These are phyloP conservation scores for Misgurnus anguillicaudatus DNA, from an alignment of 2,113 vertebrate species.

Conservation along the genomic window DNA sequence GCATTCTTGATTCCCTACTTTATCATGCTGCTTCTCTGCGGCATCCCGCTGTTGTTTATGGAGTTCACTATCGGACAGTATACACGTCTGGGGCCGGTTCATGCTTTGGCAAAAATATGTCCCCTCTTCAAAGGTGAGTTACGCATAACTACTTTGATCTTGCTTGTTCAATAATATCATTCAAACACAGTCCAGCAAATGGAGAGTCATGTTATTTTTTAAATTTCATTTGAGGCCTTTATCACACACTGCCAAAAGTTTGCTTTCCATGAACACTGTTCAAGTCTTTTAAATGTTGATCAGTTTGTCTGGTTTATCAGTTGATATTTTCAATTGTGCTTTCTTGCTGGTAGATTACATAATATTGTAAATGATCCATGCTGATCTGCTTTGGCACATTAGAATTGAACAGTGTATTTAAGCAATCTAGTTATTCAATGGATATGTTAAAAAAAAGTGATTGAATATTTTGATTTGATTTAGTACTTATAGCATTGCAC, in stretches of 20 bases:
- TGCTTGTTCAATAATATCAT: not conserved
- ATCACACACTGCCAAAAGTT: too few species aligned
- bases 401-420: not conserved
- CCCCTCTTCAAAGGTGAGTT: slow-evolving; percentile 78
- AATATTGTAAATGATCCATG: not conserved
- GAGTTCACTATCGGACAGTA: slow-evolving; percentile 76
- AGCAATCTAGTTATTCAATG: not conserved
- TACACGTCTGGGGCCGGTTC: slow-evolving; percentile 72
- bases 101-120: slow-evolving; percentile 71
- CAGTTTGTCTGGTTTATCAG: not conserved
- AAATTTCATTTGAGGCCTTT: too few species aligned
- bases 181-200: slow-evolving; percentile 48
- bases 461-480: too few species aligned
- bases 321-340: not conserved
- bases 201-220: not conserved
- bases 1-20: slow-evolving; percentile 76
- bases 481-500: too few species aligned
- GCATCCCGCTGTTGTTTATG: slow-evolving; percentile 74
- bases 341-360: not conserved
- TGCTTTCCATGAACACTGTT: not conserved
- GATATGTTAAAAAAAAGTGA: too few species aligned
- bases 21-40: slow-evolving; percentile 73
- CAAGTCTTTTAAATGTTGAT: not conserved
- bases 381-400: not conserved
- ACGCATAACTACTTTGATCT: not conserved